phyloP scores from a whole-genome alignment of 2,797 vertebrate genomes.

The Poeciliopsis presidionis region DNA sequence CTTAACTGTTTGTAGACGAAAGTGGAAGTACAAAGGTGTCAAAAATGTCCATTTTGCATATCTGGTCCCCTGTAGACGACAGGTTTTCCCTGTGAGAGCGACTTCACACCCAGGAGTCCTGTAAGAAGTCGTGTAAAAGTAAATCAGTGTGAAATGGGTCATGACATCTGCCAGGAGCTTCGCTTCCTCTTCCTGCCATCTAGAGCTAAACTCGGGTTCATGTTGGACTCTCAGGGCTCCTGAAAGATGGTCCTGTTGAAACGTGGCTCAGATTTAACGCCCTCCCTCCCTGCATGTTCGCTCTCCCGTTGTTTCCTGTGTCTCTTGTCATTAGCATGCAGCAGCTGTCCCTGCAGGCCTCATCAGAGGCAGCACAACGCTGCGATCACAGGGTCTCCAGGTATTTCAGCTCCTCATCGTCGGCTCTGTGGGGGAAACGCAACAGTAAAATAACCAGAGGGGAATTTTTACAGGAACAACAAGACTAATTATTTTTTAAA shows the following conservation, averaged over 20 bases:
- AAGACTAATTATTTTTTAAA: neutral
- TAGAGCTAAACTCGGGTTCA: neutral
- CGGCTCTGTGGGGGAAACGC: neutral
- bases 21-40: too few species aligned
- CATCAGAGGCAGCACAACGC: constrained; percentile 14
- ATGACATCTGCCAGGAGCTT: neutral
- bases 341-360: constrained; percentile 12
- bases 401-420: constrained; percentile 11
- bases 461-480: constrained; percentile 1
- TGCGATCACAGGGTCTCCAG: constrained; percentile 9
- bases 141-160: neutral
- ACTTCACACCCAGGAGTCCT: neutral
- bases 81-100: neutral
- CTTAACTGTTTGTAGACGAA: too few species aligned
- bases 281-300: neutral
- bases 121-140: neutral
- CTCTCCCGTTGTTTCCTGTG: neutral
- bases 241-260: constrained; percentile 2
- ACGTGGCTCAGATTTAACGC: neutral
- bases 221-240: neutral
- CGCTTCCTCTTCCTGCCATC: neutral
- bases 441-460: neutral
- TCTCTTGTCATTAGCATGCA: constrained; percentile 7
- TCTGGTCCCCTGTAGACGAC: neutral
- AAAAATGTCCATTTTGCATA: too few species aligned